Evolutionary conservation across 1,140 invertebrate genomes (phyloP), one percentile per base, ranked within the genome.

Genomic region (Brachionus calyciflorus): DNA sequence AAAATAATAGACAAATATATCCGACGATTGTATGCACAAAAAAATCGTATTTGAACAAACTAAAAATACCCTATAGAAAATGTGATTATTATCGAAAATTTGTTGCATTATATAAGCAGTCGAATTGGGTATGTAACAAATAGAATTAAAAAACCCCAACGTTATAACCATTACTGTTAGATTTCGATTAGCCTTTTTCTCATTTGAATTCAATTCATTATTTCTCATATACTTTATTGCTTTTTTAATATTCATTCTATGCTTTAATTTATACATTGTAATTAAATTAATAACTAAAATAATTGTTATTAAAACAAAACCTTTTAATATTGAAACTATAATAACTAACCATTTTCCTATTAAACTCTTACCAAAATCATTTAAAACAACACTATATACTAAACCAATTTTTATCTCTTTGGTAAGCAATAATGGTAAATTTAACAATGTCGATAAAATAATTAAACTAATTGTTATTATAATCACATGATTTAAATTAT

Each of bases 1-100:
- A 33, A 37, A 60, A 60, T 60, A 60, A 60, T 33, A 40, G n/a
- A 60, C 19, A 60, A 60, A 60, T 33, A 60, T 19, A 60, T 60
- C 55, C n/a, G 28, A 60, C 5, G 30, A 37, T 37, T 60, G 30
- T 6, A 60, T 19, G 37, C 33, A 19, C 12, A 60, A 17, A 60
- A 60, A 60, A 33, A 60, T 37, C 17, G 37, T 37, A 60, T 60
- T 60, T 37, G 55, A 60, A 33, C 55, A 33, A 33, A 60, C 55
- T 21, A 60, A 37, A 37, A 37, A 60, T 37, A 60, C 19, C 19
- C 28, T 33, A n/a, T 19, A 60, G 37, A 60, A 60, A 0, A 17
- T 17, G 2, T 41, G 19, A 6, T 41, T 60, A 17, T 17, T n/a
- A 0, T 60, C 55, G 17, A 60, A 60, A 9, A 60, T 60, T 41